Base-by-base conservation (phyloP, 2,888 invertebrate species). In the Campopleginae sp. region DNA sequence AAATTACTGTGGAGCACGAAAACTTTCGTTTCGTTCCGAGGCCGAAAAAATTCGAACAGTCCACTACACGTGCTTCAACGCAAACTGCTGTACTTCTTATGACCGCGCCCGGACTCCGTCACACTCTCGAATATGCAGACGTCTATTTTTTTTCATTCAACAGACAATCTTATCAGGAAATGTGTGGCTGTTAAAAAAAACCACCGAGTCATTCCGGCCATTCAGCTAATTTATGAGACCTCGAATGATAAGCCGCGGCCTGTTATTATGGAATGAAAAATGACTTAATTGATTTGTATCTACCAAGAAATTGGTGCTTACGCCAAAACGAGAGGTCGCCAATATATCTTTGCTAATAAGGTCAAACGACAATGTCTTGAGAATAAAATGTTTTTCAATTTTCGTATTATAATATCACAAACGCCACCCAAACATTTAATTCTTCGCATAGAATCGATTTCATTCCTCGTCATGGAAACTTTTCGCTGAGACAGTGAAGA, bases 111-210 rank as follows among this genome's bases (percentile, higher is more conserved):
- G 51, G 51, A 17, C 31, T 27, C 14, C 14, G 27, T 58, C 58
- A 54, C 54, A 58, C 27, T 58, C 68, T 46, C 14, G 68, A 17
- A 27, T 27, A 68, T 31, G 68, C 46, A 46, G 27, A 46, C 68
- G 44, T 46, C 17, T 23, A 27, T 44, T 58, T 63, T 31, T 63
- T 75, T 63, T 19, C 63, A 63, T 61, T n/a, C 46, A 7, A 51
- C 61, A 38, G 65, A 63, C 44, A 76, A 76, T 76, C 76, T 76
- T 76, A 76, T 76, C 76, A 48, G 10, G 38, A 33, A 33, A 19
- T 27, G 14, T 58, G 58, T 58, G 58, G 58, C 27, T 58, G 27
- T 6, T 23, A 42, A 23, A 61, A 66, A 76, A 75, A 72, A 38
- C 17, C 48, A 7, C 12, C 1, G 17, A 48, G 31, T 66, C 66